Evolutionary conservation across 2,888 invertebrate species (phyloP), one percentile per base, ranked within the genome.

Genomic region (Bimastos eiseni): DNA sequence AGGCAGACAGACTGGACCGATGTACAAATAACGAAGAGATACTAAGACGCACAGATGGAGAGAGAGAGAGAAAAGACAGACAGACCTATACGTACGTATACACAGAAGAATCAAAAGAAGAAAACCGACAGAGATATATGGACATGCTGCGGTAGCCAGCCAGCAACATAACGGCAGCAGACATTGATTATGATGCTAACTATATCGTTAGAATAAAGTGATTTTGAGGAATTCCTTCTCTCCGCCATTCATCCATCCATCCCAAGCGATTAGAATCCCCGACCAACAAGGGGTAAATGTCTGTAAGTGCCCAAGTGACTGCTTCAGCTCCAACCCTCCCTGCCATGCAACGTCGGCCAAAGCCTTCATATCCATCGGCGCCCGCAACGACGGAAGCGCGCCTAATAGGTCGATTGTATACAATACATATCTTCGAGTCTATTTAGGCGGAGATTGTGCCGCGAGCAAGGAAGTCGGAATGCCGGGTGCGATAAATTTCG

Each of bases 371-470:
- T 70, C 70, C 70, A 70, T 1, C 11, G 70, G 30, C n/a, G n/a
- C 70, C 70, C n/a, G 30, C 70, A 70, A 70, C 70, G 1, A 70
- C 70, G 70, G 70, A 70, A 30, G n/a, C 70, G n/a, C 70, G 70
- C 70, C 70, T 70, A 70, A 70, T 70, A 70, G 70, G 70, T 70
- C 70, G 30, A 70, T 70, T 70, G 70, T 70, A n/a, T 70, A 24
- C 24, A 41, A 49, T 49, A 70, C 70, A 70, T 70, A 70, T 70
- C 70, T 70, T 70, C 70, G 70, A 70, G 70, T 70, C 70, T 70
- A 70, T 70, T 70, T 70, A 70, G 70, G n/a, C 70, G 70, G 70
- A 70, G 70, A 70, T 70, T 70, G 70, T n/a, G 70, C 70, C 70
- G 70, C 70, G 70, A 70, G 70, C 70, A 11, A 70, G 70, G 70